phyloP scores from a whole-genome alignment of 2,888 invertebrate species.

The Leptinotarsa haldemani region DNA sequence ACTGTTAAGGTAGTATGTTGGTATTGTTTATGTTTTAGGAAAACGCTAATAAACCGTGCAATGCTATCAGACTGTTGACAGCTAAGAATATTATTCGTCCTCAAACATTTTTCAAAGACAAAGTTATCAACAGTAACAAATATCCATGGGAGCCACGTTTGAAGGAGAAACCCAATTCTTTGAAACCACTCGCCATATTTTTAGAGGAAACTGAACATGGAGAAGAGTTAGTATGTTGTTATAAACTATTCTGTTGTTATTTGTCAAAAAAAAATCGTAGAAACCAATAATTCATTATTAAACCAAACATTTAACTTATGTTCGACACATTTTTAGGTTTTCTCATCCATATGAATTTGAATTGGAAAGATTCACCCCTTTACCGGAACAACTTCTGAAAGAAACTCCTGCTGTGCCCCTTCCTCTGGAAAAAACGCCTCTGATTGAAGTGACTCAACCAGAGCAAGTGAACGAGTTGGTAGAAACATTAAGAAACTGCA shows the following conservation, averaged over 20 bases:
- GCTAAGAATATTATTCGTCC: slow-evolving; percentile 83
- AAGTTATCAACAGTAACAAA: slow-evolving; percentile 81
- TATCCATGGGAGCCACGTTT: slow-evolving; percentile 86
- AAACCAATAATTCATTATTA: background rate
- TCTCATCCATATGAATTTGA: slow-evolving; percentile 92
- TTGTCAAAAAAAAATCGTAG: no score
- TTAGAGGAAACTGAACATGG: slow-evolving; percentile 76
- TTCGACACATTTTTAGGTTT: slow-evolving; percentile 68
- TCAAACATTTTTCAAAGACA: slow-evolving; percentile 85
- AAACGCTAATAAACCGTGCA: slow-evolving; percentile 33
- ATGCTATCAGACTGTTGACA: slow-evolving; percentile 71
- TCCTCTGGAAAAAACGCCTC: slow-evolving; percentile 73
- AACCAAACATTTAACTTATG: slow-evolving; percentile 20
- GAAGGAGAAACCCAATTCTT: slow-evolving; percentile 87
- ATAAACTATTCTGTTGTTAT: background rate
- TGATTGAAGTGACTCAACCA: slow-evolving; percentile 76
- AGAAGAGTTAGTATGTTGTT: slow-evolving; percentile 65
- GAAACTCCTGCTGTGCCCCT: slow-evolving; percentile 64
- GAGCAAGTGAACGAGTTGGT: slow-evolving; percentile 75
- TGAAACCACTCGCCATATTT: slow-evolving; percentile 82
- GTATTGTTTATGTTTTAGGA: slow-evolving; percentile 15
- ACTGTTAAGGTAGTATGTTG: no score
- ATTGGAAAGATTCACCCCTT: slow-evolving; percentile 77
- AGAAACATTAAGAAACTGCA: slow-evolving; percentile 73
- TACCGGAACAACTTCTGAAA: slow-evolving; percentile 66